Base-by-base conservation (phyloP, 2,888 invertebrate genomes). In the Geophilus truncorum region DNA sequence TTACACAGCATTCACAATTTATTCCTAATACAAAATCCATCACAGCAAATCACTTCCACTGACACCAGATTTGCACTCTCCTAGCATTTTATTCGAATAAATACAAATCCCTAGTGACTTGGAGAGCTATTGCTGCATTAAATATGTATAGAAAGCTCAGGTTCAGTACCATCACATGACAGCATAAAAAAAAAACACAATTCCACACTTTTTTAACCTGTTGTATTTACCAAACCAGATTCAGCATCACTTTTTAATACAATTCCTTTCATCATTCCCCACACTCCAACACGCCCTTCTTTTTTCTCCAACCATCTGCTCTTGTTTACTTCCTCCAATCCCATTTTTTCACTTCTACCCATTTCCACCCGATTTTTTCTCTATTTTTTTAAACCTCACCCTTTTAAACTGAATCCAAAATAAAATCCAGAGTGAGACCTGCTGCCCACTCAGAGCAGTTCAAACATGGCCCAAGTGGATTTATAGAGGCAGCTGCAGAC, bases 391-490 rank as follows among this genome's bases (percentile, higher is more conserved):
- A 70, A 2, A 5, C 70, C 15, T n/a, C 51, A 51, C 18, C 5
- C 51, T 51, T 51, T 70, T 70, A 70, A 70, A 70, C 70, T 28
- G 70, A 28, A 70, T 70, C 70, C 70, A 70, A 25, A 70, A 70
- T 51, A 51, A 51, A 51, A 51, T 51, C 51, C 25, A 70, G 25
- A 25, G 21, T 10, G 23, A 62, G 25, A 23, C 70, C 70, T 28
- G 70, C 25, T 28, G 28, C 25, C 70, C 70, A 70, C 70, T 70
- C 70, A 4, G 25, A 6, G 10, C 25, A n/a, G 70, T 70, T 25
- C 70, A 70, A 51, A 70, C 70, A 28, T 70, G 70, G 70, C 70
- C 70, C 23, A 28, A 70, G 70, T 70, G 70, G 70, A 70, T 70
- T 70, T 70, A 70, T 70, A 25, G 15, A 70, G 28, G 25, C 70